Base-by-base conservation (phyloP, 2,888 invertebrate species). In the Tholera decimalis region DNA sequence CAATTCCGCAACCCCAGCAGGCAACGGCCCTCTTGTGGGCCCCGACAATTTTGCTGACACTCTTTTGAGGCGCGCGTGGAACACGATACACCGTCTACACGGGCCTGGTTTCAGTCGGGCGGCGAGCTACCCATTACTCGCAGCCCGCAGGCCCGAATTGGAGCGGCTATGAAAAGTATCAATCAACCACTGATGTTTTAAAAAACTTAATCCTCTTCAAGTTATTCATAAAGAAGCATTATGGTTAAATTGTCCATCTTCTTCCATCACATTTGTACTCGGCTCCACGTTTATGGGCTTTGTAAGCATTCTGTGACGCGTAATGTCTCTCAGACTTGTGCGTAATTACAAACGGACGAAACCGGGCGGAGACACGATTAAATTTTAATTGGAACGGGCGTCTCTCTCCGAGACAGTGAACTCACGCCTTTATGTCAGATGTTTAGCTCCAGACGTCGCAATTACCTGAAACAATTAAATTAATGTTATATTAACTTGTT, bases 401-500 rank as follows among this genome's bases (percentile, higher is more conserved):
- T 11, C 39, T 11, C 49, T 64, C 59, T 15, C 37, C 35, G 39
- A 28, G 20, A n/a, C 56, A 9, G 33, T 66, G 30, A 64, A 60
- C 82, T 79, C 54, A 79, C 65, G 54, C 11, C 43, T 58, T 68
- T 61, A 58, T 62, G 9, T 53, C 33, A 63, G 68, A 67, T 58
- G 54, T 26, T 20, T 50, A 44, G 26, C 44, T 33, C 44, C 26
- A 60, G 60, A 20, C 26, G 33, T 39, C 28, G 30, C n/a, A 26
- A 58, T 80, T 80, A 80, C 82, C 77, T 80, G 79, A 18, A 80
- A 80, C 73, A 80, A 80, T 62, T 69, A 49, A 55, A 68, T 75
- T 33, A 47, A 70, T 39, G 30, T 65, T 75, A 46, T 67, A 63
- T 50, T 67, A 67, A 59, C n/a, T 54, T 66, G 62, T 47, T 47